Conservation (phyloP, 2,888 invertebrate species). For the Oxyteleia sp. region DNA sequence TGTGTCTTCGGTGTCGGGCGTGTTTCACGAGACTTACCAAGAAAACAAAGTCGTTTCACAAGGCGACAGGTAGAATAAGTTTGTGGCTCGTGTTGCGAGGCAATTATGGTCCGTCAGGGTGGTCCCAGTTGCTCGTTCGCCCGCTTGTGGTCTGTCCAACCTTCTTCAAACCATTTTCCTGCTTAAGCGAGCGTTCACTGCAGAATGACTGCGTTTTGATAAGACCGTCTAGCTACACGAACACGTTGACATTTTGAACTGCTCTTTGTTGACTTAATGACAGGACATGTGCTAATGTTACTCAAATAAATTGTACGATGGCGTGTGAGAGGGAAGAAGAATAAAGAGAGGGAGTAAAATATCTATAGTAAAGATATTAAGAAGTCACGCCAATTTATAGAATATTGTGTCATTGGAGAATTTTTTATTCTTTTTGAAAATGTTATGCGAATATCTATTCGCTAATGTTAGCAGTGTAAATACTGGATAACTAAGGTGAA, state of each 20-base stretch:
- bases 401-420: too few relatives aligned
- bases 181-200: constrained; percentile 47
- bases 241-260: constrained; percentile 49
- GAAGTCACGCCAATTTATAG: too few relatives aligned
- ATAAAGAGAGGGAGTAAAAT: too few relatives aligned
- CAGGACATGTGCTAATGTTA: constrained; percentile 44
- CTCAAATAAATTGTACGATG: too few relatives aligned
- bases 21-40: constrained; percentile 58
- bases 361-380: too few relatives aligned
- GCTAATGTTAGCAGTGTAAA: too few relatives aligned
- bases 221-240: constrained; percentile 58
- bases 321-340: too few relatives aligned
- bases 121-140: constrained; percentile 65
- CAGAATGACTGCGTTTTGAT: constrained; percentile 63
- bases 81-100: constrained; percentile 69
- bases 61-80: constrained; percentile 77
- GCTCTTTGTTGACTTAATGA: constrained; percentile 59
- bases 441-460: too few relatives aligned
- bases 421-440: too few relatives aligned
- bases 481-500: too few relatives aligned
- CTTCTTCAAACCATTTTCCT: constrained; percentile 67
- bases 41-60: constrained; percentile 68
- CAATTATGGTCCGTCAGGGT: constrained; percentile 73
- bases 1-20: constrained; percentile 60
- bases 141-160: constrained; percentile 68